Evolutionary conservation across 2,888 invertebrate genomes (phyloP).

Genomic region (Alloscopus bannaensis): DNA sequence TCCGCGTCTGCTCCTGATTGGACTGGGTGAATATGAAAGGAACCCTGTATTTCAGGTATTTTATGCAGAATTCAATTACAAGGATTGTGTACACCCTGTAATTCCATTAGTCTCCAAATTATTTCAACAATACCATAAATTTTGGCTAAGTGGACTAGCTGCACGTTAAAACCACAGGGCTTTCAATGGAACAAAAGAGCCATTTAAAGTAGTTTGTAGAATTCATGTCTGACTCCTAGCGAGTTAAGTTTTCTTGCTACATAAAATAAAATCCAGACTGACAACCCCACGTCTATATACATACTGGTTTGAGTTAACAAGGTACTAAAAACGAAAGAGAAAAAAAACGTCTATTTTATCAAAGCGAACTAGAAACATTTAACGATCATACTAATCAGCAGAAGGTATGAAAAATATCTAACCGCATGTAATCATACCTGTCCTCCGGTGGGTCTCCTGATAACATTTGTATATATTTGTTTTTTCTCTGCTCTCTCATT

Average conservation of each 20-base stretch:
- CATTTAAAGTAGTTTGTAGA: background rate
- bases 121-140: slow-evolving; percentile 18
- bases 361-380: slow-evolving; percentile 54
- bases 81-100: slow-evolving; percentile 10
- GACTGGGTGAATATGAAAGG: too few relatives aligned
- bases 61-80: too few relatives aligned
- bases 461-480: slow-evolving; percentile 56
- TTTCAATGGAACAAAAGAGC: slow-evolving; percentile 9
- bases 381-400: slow-evolving; percentile 56
- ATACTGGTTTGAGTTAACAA: slow-evolving; percentile 45
- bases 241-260: slow-evolving; percentile 22
- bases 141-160: background rate
- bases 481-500: slow-evolving; percentile 47
- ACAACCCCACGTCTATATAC: slow-evolving; percentile 42
- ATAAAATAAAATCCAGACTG: slow-evolving; percentile 51
- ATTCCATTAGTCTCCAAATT: slow-evolving; percentile 13
- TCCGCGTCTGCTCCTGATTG: too few relatives aligned
- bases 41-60: too few relatives aligned
- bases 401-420: slow-evolving; percentile 27
- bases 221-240: slow-evolving; percentile 1
- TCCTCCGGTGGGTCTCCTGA: slow-evolving; percentile 51
- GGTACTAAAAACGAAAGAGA: slow-evolving; percentile 36
- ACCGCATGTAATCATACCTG: slow-evolving; percentile 52
- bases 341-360: slow-evolving; percentile 48
- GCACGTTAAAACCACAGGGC: background rate